A percentile compares a stretch with the other conserved stretches of the same genome.
Evolutionary conservation across 1,140 invertebrate genomes (phyloP).

Genomic region (Charaxes varanes): DNA sequence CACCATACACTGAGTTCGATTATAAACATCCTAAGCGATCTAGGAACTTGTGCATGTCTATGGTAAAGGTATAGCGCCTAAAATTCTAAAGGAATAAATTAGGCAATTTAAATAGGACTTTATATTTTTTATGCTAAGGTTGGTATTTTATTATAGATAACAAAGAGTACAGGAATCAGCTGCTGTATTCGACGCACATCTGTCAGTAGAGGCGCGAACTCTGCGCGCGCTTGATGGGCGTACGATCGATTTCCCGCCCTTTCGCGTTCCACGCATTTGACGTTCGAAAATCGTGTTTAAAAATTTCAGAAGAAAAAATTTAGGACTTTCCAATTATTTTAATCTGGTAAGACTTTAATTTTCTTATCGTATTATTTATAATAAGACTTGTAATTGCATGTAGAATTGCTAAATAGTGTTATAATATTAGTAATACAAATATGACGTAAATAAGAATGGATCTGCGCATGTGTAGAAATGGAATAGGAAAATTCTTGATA

Average conservation of each 20-base stretch:
- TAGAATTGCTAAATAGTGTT: no score
- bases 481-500: no score
- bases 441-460: no score
- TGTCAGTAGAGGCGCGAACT: constrained; percentile 51
- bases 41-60: no score
- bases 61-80: no score
- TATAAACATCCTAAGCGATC: no score
- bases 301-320: not conserved
- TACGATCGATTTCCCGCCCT: constrained; percentile 27
- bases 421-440: no score
- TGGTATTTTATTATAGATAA: constrained; percentile 5
- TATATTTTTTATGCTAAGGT: not conserved
- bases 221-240: constrained; percentile 34
- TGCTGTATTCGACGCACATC: constrained; percentile 29
- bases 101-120: not conserved
- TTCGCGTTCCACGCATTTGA: constrained; percentile 20
- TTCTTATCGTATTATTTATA: no score
- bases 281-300: constrained; percentile 6
- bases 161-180: constrained; percentile 26
- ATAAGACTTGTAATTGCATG: no score
- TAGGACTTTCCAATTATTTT: not conserved
- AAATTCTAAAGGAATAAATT: no score
- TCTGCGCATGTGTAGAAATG: no score
- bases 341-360: not conserved
- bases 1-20: no score